A percentile compares a stretch with the other conserved stretches of the same genome.
phyloP scores from a whole-genome alignment of 2,113 vertebrate species.

The Leiothrix lutea region DNA sequence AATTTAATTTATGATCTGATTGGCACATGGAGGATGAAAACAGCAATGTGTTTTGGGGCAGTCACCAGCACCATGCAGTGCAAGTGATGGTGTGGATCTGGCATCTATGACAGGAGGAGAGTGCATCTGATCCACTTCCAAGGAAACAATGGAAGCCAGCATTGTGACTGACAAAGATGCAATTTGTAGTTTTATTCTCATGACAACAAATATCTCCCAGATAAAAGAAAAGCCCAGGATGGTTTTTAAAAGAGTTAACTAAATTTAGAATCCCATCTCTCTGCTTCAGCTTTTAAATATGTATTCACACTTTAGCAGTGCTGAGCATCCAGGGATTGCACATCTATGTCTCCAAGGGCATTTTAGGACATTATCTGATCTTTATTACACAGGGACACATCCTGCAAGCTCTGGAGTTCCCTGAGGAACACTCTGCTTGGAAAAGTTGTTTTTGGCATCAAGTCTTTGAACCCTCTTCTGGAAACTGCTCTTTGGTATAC shows the following conservation, averaged over 20 bases:
- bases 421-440: not conserved
- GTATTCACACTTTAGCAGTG: not conserved
- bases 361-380: not conserved
- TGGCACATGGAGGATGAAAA: not conserved
- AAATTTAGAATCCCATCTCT: not conserved
- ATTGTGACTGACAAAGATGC: not conserved
- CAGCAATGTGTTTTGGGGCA: accelerated
- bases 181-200: not conserved
- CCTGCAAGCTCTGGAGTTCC: not conserved
- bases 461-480: not conserved
- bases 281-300: not conserved
- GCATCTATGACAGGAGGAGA: not conserved
- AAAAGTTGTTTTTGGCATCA: not conserved
- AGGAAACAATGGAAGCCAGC: not conserved
- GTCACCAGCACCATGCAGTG: not conserved
- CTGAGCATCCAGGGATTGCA: not conserved
- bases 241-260: not conserved
- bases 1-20: not conserved
- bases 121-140: not conserved
- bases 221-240: not conserved
- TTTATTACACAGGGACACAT: not conserved
- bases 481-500: not conserved
- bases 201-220: not conserved
- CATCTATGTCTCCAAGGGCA: not conserved
- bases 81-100: not conserved